Conservation (phyloP, 2,888 invertebrate species). For the Dugesia japonica region DNA sequence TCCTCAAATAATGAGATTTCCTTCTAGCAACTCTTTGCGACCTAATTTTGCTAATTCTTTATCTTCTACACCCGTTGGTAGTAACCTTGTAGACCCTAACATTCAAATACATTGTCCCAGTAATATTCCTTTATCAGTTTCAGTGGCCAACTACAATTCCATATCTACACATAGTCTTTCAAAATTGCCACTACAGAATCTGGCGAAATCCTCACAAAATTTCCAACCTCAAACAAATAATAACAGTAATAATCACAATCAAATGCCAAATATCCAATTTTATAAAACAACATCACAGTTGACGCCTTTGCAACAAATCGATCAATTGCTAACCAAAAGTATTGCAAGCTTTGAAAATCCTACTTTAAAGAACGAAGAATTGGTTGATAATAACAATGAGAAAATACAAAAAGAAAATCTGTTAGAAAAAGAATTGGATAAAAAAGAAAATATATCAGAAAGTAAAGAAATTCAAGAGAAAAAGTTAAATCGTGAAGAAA, state of each 20-base stretch:
- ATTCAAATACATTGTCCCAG: neutral
- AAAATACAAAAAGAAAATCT: neutral
- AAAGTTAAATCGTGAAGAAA: neutral
- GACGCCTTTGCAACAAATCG: neutral
- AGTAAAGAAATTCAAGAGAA: neutral
- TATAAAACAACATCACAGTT: neutral
- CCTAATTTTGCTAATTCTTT: neutral
- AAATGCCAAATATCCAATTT: neutral
- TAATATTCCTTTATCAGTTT: neutral
- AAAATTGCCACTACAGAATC: neutral
- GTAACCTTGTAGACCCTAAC: neutral
- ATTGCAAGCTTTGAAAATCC: neutral
- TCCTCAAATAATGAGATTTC: conserved; percentile 2
- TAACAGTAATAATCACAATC: neutral
- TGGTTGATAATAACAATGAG: neutral
- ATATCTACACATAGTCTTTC: conserved; percentile 13
- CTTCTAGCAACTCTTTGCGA: neutral
- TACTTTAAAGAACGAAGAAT: neutral
- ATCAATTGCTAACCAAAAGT: conserved; percentile 8
- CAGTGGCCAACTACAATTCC: conserved; percentile 13
- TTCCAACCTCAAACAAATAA: neutral
- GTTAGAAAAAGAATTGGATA: neutral
- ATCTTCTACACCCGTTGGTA: neutral
- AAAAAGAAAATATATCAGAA: too few species aligned
- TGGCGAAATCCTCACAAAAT: neutral